These are phyloP conservation scores for Diuraphis noxia DNA, from an alignment of 1,140 invertebrate species.

Conservation along the genomic window DNA sequence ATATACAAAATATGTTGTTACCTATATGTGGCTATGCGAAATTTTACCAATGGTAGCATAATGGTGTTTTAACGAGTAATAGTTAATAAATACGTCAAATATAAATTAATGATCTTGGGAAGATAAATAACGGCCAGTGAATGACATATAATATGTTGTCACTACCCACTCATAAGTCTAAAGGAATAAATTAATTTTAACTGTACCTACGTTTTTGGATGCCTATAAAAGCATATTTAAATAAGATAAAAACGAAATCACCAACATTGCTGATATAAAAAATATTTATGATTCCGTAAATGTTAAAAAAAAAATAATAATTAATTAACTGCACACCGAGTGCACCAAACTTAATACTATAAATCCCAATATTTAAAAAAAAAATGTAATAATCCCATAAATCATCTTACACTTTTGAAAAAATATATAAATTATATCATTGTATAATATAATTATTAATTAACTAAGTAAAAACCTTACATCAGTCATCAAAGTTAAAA, in stretches of 20 bases:
- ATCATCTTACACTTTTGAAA: background rate
- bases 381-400: background rate
- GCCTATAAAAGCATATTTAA: background rate
- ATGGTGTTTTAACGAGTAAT: background rate
- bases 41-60: background rate
- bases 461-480: background rate
- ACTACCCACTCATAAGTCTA: background rate
- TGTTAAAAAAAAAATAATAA: background rate
- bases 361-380: background rate
- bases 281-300: background rate
- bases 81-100: constrained; percentile 18
- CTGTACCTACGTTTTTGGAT: background rate
- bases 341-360: background rate
- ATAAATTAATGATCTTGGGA: background rate
- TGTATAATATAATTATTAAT: too few species aligned
- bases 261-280: background rate
- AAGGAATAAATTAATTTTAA: background rate
- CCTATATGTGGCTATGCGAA: background rate
- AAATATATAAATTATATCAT: background rate
- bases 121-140: background rate
- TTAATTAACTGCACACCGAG: too few species aligned
- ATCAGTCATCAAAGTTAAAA: background rate
- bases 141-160: background rate
- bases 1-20: background rate
- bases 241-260: background rate